Evolutionary conservation across 2,113 vertebrate species (phyloP).

Genomic region (Tragelaphus buxtoni): DNA sequence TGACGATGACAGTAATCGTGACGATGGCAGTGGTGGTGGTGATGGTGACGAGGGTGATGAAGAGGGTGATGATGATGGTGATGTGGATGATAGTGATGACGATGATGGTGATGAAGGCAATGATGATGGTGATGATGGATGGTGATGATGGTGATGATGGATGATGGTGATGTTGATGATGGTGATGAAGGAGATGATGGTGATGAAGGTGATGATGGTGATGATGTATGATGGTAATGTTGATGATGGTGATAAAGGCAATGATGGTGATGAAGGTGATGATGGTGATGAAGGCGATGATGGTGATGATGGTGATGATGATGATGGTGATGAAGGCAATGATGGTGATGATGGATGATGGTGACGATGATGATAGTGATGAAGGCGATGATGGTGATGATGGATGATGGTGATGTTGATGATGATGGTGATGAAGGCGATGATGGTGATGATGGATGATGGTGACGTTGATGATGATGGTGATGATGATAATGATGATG

Average conservation of each 20-base stretch:
- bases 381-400: fast-evolving
- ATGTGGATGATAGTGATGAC: fast-evolving
- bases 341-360: fast-evolving
- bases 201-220: too few relatives aligned
- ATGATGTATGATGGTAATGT: too few relatives aligned
- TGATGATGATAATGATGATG: not conserved
- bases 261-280: fast-evolving
- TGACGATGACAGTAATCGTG: fast-evolving
- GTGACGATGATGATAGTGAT: fast-evolving
- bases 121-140: fast-evolving
- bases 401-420: not conserved
- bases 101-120: fast-evolving
- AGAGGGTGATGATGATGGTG: not conserved
- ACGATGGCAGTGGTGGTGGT: fast-evolving
- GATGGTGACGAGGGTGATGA: fast-evolving
- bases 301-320: fast-evolving
- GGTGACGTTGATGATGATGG: not conserved
- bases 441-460: fast-evolving
- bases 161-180: fast-evolving
- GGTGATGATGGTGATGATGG: fast-evolving
- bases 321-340: fast-evolving
- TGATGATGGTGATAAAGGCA: fast-evolving
- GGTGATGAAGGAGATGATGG: too few relatives aligned
- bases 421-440: fast-evolving
- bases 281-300: fast-evolving